These are phyloP conservation scores for Portunus trituberculatus DNA, from an alignment of 1,140 invertebrate species.

Conservation along the genomic window DNA sequence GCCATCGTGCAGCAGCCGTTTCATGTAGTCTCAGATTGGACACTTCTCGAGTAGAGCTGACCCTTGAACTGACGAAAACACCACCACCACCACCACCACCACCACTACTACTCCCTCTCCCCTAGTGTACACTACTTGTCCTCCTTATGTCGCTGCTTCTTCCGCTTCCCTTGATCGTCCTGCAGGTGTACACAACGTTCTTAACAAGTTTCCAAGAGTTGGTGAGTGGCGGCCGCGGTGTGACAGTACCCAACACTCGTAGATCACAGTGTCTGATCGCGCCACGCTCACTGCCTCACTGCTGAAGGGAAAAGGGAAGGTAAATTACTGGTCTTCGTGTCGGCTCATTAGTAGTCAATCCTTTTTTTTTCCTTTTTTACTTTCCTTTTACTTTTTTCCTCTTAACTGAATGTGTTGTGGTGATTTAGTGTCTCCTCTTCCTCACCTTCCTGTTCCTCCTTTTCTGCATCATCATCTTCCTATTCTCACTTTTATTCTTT, in stretches of 20 bases:
- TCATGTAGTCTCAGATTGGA: background rate
- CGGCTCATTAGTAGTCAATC: background rate
- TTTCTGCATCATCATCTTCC: background rate
- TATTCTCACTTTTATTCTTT: background rate
- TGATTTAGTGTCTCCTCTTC: background rate
- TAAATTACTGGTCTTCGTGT: background rate
- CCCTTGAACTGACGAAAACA: background rate
- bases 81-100: background rate
- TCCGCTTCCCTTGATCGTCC: background rate
- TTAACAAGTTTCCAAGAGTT: too few species aligned
- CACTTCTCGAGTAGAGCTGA: background rate
- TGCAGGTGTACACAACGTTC: too few species aligned
- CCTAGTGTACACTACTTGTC: background rate
- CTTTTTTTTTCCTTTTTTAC: too few species aligned
- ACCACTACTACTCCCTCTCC: background rate
- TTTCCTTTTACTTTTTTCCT: background rate
- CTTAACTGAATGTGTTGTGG: conserved; percentile 14
- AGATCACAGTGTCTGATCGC: too few species aligned
- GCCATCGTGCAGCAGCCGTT: background rate
- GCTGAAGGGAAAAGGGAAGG: background rate
- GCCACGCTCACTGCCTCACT: too few species aligned
- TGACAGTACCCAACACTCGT: too few species aligned
- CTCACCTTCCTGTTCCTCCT: background rate
- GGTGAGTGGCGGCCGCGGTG: too few species aligned
- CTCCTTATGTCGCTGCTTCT: background rate